These are phyloP conservation scores for Ornithorhynchus anatinus DNA, from an alignment of 2,113 vertebrate species.

Conservation along the genomic window DNA sequence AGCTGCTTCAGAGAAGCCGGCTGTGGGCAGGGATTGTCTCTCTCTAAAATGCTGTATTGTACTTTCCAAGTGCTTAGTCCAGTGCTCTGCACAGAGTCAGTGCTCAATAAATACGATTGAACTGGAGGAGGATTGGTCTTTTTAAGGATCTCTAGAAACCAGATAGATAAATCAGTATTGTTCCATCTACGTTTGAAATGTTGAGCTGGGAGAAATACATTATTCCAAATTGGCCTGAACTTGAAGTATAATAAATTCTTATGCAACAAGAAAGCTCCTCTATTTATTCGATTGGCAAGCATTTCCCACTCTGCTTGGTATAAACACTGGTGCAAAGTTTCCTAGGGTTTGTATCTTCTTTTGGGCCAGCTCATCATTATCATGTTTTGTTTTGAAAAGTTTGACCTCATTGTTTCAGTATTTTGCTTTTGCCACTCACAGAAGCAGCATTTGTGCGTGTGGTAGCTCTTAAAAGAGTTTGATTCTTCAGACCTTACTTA, in stretches of 20 bases:
- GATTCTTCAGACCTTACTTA: too few species aligned
- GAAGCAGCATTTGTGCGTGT: constrained; percentile 1
- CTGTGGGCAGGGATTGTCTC: too few species aligned
- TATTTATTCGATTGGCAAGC: constrained; percentile 57
- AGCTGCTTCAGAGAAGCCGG: too few species aligned
- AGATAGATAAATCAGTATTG: constrained; percentile 26
- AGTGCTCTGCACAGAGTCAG: too few species aligned
- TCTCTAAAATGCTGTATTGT: too few species aligned
- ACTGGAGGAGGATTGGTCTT: background rate
- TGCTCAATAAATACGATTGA: too few species aligned
- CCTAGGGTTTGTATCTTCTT: constrained; percentile 32
- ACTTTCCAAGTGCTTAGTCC: too few species aligned
- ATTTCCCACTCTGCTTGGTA: constrained; percentile 42
- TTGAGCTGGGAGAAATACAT: constrained; percentile 25
- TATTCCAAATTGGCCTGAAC: constrained; percentile 40
- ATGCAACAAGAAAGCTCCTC: constrained; percentile 44
- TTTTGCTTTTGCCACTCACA: background rate
- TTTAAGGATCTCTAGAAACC: constrained; percentile 10
- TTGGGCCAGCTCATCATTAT: constrained; percentile 32
- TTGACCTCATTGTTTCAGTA: constrained; percentile 35
- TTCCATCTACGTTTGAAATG: background rate
- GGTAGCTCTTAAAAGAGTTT: background rate
- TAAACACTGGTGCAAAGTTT: constrained; percentile 55
- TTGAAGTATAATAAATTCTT: constrained; percentile 28
- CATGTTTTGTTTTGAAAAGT: constrained; percentile 34